Base-by-base conservation (phyloP, 1,140 invertebrate species). In the Atta colombica region DNA sequence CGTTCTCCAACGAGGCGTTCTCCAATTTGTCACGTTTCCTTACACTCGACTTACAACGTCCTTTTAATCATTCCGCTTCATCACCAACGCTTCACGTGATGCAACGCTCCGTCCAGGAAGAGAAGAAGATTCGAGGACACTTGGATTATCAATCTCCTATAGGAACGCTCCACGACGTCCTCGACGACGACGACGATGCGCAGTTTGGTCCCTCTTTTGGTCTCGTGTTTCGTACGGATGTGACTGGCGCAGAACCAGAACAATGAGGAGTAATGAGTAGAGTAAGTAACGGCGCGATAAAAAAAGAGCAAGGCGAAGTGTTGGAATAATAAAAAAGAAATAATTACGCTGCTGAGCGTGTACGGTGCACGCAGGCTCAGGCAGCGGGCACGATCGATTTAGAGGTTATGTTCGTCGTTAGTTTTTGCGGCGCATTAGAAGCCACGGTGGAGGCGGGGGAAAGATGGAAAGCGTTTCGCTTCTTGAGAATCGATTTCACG, bases 361-460 rank as follows among this genome's bases (percentile, higher is more conserved):
- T 8, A 69, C 25, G n/a, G n/a, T 18, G 39, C 49, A 16, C 49
- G 39, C 77, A 45, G 10, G 10, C 49, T 25, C 77, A 45, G 10
- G 10, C 63, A n/a, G 39, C 61, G 60, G 10, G 10, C 21, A 25
- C 66, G 14, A 2, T 10, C 45, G 28, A 21, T 21, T 88, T 65
- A 6, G 65, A 91, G 89, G 89, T 91, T 91, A 91, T n/a, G 89
- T 90, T 18, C 65, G 18, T 7, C 21, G 69, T 1, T 16, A 14
- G n/a, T 16, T 25, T 25, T 12, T 45, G 51, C 71, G 61, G 65
- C 69, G 71, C 86, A 85, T 89, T 80, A 66, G 18, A 51, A 14
- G 28, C 14, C 25, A n/a, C 31, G 21, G 18, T 14, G 6, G 10
- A 16, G 45, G 12, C 6, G 28, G 61, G 1, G 63, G 31, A 5